Evolutionary conservation across 2,888 invertebrate species (phyloP), one percentile per base, ranked within the genome.

Genomic region (Diaphora mendica): DNA sequence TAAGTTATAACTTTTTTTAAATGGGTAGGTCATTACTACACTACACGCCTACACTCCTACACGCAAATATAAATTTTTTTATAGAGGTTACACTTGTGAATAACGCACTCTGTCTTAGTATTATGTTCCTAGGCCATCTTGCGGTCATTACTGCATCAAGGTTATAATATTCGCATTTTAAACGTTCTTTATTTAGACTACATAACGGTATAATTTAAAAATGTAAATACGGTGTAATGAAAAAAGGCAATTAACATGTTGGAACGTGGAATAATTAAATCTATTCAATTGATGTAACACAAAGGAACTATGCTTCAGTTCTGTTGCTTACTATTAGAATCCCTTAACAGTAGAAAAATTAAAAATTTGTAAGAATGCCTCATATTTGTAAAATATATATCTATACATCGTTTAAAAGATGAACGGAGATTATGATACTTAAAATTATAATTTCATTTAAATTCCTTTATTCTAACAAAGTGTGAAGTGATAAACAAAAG

Each of bases 111-210:
- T 72, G 75, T 75, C 79, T 77, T 71, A 80, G 83, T 90, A 82
- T 94, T 81, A 85, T 77, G 82, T 92, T 92, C 91, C 94, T 90
- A 88, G 91, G 89, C 81, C 92, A 88, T 78, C 77, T 79, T 91
- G 94, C 85, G 94, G 94, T 92, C 87, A 85, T 77, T 74, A 85
- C 72, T 84, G 76, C 88, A 90, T 91, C 92, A 93, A 92, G 93
- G 93, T 89, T 88, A 59, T 23, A 81, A 74, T 30, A 79, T 72
- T 74, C 68, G 35, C 62, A 78, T 59, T 15, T 23, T 15, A 59
- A 59, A 11, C 9, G 26, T 59, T 59, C n/a, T 30, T 26, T 59
- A 26, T 59, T 55, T 59, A n/a, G 3, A 20, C 30, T 44, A 44
- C 17, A 67, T 67, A 67, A 30, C 1, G 17, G 42, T 65, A 15